Conservation (phyloP, 2,888 invertebrate genomes). For the Drosophila austrosaltans region DNA sequence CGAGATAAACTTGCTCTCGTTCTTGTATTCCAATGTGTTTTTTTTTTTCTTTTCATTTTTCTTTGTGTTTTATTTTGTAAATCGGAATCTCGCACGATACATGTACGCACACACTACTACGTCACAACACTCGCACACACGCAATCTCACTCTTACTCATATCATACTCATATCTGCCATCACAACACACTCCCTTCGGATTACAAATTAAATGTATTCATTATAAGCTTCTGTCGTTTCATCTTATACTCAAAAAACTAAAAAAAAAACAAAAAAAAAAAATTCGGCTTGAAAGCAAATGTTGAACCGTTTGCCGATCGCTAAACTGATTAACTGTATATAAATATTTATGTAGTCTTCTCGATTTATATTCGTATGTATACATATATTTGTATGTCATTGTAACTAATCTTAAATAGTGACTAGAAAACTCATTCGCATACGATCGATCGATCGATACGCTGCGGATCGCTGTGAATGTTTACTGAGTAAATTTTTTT, state of each 20-base stretch:
- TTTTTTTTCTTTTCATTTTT: not conserved
- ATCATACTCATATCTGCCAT: too few species aligned
- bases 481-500: constrained; percentile 75
- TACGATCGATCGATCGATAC: constrained; percentile 45
- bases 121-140: too few species aligned
- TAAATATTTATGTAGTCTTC: constrained; percentile 26
- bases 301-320: constrained; percentile 64
- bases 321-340: constrained; percentile 48
- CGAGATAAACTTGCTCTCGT: constrained; percentile 23
- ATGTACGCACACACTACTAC: constrained; percentile 14
- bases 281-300: constrained; percentile 38
- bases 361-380: constrained; percentile 26
- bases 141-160: too few species aligned
- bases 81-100: constrained; percentile 10
- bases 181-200: too few species aligned
- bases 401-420: constrained; percentile 61
- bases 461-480: constrained; percentile 74
- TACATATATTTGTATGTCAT: constrained; percentile 54
- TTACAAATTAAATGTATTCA: constrained; percentile 25
- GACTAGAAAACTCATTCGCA: constrained; percentile 70
- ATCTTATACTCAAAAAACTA: constrained; percentile 2
- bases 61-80: constrained; percentile 33
- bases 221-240: constrained; percentile 45
- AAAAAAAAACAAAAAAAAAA: not conserved
- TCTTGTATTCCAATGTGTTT: constrained; percentile 63